Percentiles rank a stretch among this genome's conserved stretches.
These are phyloP conservation scores for Podarcis cretensis DNA, from an alignment of 2,113 vertebrate species.

Conservation along the genomic window DNA sequence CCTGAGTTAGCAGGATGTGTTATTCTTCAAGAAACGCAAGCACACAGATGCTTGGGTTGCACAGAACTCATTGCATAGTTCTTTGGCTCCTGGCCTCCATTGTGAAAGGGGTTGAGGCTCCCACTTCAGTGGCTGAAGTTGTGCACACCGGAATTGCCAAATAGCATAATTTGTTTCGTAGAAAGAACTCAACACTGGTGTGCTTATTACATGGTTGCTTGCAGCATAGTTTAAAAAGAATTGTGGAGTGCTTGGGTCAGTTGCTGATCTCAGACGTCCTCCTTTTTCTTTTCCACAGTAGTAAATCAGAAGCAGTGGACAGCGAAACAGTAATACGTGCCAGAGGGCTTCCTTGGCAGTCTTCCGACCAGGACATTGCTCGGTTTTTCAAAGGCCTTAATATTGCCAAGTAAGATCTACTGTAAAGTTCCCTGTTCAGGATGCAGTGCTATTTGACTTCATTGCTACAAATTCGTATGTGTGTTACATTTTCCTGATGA, in stretches of 20 bases:
- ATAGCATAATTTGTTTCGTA: neutral
- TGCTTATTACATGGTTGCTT: neutral
- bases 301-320: conserved; percentile 92
- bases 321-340: conserved; percentile 95
- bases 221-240: neutral
- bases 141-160: neutral
- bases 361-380: conserved; percentile 96
- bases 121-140: no score
- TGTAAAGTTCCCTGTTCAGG: conserved; percentile 20
- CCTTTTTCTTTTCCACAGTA: conserved; percentile 73
- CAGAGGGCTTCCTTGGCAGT: conserved; percentile 95
- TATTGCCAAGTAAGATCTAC: conserved; percentile 89
- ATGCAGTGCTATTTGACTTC: neutral
- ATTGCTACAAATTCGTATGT: neutral
- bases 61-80: neutral
- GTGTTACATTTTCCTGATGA: neutral
- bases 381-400: conserved; percentile 98
- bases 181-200: neutral
- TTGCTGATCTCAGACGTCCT: neutral
- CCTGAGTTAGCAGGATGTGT: neutral
- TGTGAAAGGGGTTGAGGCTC: neutral
- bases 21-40: neutral
- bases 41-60: neutral
- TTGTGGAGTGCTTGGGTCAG: neutral
- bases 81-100: neutral